Conservation (phyloP, 2,113 vertebrate species). For the Pardalotus punctatus region DNA sequence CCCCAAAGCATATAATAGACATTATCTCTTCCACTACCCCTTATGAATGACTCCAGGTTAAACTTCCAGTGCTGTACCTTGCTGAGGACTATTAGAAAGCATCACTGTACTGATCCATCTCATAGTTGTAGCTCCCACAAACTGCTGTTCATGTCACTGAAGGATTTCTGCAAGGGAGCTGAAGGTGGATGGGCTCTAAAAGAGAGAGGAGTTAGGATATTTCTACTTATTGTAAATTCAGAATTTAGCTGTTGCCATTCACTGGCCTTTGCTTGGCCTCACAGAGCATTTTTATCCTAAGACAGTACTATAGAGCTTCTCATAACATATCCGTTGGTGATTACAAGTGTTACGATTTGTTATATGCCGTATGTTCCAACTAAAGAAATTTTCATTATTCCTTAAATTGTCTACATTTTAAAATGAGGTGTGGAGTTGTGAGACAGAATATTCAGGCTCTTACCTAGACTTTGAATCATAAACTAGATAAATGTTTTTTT, state of each 20-base stretch:
- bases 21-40: not conserved
- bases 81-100: not conserved
- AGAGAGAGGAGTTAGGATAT: not conserved
- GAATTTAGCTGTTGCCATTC: not conserved
- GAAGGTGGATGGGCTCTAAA: not conserved
- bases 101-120: not conserved
- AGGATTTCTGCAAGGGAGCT: not conserved
- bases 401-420: slow-evolving; percentile 37
- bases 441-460: slow-evolving; percentile 10
- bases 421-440: slow-evolving; percentile 39
- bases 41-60: not conserved
- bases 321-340: not conserved
- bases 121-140: not conserved
- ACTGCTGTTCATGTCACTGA: not conserved
- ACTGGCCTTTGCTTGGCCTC: not conserved
- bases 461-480: slow-evolving; percentile 43
- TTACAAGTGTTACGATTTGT: not conserved
- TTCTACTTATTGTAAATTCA: not conserved
- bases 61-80: not conserved
- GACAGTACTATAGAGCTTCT: not conserved
- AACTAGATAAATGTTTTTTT: slow-evolving; percentile 5
- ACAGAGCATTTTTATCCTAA: not conserved
- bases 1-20: not conserved
- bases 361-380: not conserved
- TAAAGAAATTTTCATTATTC: slow-evolving; percentile 24